Base-by-base conservation (phyloP, 2,113 vertebrate species). In the Microcebus griseorufus region DNA sequence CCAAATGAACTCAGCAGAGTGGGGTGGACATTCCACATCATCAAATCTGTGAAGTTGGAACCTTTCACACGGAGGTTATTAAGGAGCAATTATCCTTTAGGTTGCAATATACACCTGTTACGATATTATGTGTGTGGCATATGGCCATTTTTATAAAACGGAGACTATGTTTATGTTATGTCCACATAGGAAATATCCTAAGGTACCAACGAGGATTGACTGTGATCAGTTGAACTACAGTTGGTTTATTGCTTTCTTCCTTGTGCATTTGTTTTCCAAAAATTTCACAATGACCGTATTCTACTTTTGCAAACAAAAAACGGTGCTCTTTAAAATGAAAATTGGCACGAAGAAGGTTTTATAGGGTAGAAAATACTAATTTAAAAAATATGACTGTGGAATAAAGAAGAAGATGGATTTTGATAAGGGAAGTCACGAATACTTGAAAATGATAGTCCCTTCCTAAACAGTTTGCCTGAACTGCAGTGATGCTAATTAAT, bases 241-340 rank as follows among this genome's bases (percentile, higher is more conserved):
- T 8, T 37, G 34, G 27, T 25, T 42, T 65, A 48, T 55, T 7
- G 0, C 8, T 69, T 92, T 84, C 39, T 51, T 67, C 18, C 72
- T 83, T 12, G 12, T 11, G 1, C 3, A 12, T 53, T 34, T 90
- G 70, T 60, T 55, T 84, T 53, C 51, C 4, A 25, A 23, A 45
- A 29, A 64, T 34, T 94, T 73, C 55, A 29, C 20, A 14, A 14
- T 13, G 34, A 55, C 18, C 25, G 13, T 29, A 34, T 45, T 23
- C 23, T 75, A 53, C 70, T 37, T 94, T 78, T 58, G 53, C 23
- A 78, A 91, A n/a, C 10, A 73, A 22, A 51, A 92, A 90, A 76
- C 10, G 69, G 22, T 51, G 18, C 83, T 58, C 64, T 45, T 81
- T n/a, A 6, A 42, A 81, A 70, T 53, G 60, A 53, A 79, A 53